Evolutionary conservation across 1,140 invertebrate genomes (phyloP), one percentile per base, ranked within the genome.

Genomic region (Drosophila yakuba): DNA sequence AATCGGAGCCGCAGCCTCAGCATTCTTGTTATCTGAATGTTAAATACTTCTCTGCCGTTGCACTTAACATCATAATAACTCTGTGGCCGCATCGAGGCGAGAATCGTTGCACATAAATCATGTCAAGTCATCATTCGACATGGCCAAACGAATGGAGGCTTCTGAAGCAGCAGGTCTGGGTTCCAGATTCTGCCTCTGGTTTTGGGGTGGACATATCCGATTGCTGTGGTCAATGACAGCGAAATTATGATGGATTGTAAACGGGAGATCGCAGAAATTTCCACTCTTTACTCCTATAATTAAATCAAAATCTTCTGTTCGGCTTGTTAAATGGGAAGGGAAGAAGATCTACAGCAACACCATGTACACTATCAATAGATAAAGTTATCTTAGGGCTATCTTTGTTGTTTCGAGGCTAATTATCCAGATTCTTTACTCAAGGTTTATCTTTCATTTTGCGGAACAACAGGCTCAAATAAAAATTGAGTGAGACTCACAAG

Each of bases 41-140:
- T 88, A 83, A 86, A 78, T 74, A 83, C 75, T 72, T 88, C 64
- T 83, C 83, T 72, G 61, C 55, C 66, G 75, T 63, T 72, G 71
- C 72, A 68, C 83, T 79, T 77, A 86, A 86, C 84, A 86, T 83
- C 83, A 83, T 86, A 86, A 86, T 86, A 89, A 88, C 81, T 82
- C 56, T 78, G 14, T 5, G 64, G 64, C 60, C 47, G 48, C 61
- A 36, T 14, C 28, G 56, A 55, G 61, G 54, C 68, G 67, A 63
- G 60, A 62, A 63, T 56, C 57, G 35, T 41, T 47, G 60, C 80
- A 61, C 36, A 74, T 82, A 74, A 82, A 82, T 83, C 59, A 74
- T 84, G 80, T 63, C 78, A 72, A 59, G 68, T 82, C 81, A 85
- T 73, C 74, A 77, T 68, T 69, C 51, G 51, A 59, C 71, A 50